phyloP scores from a whole-genome alignment of 37 sponge, comb jelly and placozoan species.

The Haliclona indistincta region DNA sequence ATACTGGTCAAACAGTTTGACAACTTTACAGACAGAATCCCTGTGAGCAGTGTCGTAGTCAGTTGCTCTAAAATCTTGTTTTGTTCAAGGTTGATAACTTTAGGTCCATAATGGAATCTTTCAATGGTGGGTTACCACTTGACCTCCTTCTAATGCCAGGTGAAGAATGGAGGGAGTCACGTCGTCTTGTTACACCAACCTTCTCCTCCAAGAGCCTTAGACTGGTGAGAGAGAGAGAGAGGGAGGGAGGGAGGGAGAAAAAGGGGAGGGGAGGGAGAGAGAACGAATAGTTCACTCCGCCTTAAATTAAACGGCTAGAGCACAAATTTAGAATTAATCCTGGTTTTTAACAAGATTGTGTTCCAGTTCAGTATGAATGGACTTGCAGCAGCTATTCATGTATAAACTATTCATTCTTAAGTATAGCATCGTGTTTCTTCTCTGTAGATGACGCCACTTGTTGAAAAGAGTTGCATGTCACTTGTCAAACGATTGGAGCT shows the following conservation, averaged over 20 bases:
- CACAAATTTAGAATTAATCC: no score
- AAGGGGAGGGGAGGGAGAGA: neutral
- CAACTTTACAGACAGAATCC: conserved; percentile 37
- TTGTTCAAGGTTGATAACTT: no score
- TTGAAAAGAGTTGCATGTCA: conserved; percentile 28
- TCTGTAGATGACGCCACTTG: conserved; percentile 66
- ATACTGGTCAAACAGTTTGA: conserved; percentile 56
- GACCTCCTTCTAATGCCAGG: no score
- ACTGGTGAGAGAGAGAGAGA: neutral
- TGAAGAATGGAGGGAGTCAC: no score
- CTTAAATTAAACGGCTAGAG: neutral
- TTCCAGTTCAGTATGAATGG: no score
- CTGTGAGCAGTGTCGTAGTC: neutral
- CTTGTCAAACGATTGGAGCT: conserved; percentile 32
- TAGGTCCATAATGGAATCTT: no score
- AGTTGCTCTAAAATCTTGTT: no score
- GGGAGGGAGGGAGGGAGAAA: neutral
- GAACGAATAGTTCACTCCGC: neutral
- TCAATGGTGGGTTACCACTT: no score
- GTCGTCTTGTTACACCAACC: no score
- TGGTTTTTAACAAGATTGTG: no score
- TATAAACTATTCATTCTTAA: neutral
- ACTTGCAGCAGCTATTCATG: no score
- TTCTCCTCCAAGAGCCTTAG: no score
- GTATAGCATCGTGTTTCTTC: neutral